These are phyloP conservation scores for Malurus melanocephalus DNA, from an alignment of 2,113 vertebrate species.

Conservation along the genomic window DNA sequence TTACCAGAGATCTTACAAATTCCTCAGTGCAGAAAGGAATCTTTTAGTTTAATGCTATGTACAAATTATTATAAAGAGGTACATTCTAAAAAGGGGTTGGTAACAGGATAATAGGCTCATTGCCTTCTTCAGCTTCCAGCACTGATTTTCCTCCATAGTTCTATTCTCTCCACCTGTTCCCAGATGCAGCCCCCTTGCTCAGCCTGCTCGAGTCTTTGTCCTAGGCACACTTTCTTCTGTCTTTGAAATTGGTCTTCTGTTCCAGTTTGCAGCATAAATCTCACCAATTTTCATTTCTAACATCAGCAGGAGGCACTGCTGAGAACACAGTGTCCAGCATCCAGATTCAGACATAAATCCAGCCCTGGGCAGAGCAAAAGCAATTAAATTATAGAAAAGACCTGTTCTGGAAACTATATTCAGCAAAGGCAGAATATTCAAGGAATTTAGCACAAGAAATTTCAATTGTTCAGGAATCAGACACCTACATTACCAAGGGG, in stretches of 20 bases:
- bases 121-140: neutral
- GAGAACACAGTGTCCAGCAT: neutral
- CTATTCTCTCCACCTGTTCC: neutral
- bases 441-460: neutral
- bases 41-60: neutral
- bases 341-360: neutral
- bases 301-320: neutral
- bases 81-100: neutral
- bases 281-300: neutral
- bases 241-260: neutral
- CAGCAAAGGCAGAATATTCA: neutral
- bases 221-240: neutral
- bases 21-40: neutral
- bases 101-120: neutral
- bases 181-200: neutral
- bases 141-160: neutral
- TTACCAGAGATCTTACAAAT: neutral
- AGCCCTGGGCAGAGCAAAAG: neutral
- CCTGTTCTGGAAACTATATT: neutral
- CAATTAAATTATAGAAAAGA: neutral
- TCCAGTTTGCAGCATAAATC: neutral
- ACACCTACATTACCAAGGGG: neutral
- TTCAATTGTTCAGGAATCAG: neutral
- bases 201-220: neutral
- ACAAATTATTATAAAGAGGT: neutral